Evolutionary conservation across 2,888 invertebrate genomes (phyloP).

Genomic region (Ceramica pisi): DNA sequence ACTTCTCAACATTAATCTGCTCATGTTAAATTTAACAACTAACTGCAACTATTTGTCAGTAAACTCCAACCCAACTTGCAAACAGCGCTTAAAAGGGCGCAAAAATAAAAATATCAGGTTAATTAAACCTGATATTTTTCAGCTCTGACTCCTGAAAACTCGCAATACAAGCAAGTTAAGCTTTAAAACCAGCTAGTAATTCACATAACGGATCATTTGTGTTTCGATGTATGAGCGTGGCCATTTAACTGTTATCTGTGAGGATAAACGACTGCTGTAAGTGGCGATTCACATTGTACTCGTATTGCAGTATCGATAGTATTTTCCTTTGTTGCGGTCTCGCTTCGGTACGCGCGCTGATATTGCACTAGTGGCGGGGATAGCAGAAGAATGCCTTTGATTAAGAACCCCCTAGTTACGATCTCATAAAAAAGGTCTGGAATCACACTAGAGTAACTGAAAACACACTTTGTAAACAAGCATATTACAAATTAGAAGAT

Average conservation of each 20-base stretch:
- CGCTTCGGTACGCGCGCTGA: conserved; percentile 27
- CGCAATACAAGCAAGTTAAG: conserved; percentile 47
- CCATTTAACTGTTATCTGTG: conserved; percentile 56
- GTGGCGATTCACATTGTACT: conserved; percentile 38
- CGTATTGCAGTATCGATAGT: conserved; percentile 23
- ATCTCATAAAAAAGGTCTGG: too few relatives aligned
- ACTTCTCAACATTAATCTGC: neutral
- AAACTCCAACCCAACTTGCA: neutral
- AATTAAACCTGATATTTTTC: conserved; percentile 29
- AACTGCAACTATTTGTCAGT: conserved; percentile 6
- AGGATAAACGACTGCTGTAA: conserved; percentile 57
- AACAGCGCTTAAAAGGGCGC: conserved; percentile 6
- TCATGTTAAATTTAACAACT: neutral
- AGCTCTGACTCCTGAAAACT: conserved; percentile 27
- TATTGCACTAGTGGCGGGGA: neutral
- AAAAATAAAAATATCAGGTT: conserved; percentile 26
- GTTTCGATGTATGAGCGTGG: conserved; percentile 57
- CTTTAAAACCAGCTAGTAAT: conserved; percentile 61
- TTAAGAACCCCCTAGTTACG: too few relatives aligned
- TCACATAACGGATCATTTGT: conserved; percentile 58
- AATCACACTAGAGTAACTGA: too few relatives aligned
- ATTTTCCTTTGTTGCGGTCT: conserved; percentile 44
- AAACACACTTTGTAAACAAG: too few relatives aligned
- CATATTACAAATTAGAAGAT: too few relatives aligned
- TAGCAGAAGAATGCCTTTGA: neutral